These are phyloP conservation scores for Siniperca obscura DNA, from an alignment of 2,797 vertebrate genomes.

Conservation along the genomic window DNA sequence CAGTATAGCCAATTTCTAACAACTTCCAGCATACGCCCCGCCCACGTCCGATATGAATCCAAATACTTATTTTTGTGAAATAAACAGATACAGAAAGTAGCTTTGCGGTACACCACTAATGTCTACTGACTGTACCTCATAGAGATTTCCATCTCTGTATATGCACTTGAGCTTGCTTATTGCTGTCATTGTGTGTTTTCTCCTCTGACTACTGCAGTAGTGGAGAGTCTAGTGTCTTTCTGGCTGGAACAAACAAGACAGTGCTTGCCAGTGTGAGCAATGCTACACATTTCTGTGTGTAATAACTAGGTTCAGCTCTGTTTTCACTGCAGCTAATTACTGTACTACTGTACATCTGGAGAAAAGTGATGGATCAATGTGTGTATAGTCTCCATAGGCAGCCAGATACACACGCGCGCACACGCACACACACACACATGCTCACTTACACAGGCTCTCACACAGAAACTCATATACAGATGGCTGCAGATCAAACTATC, in stretches of 20 bases:
- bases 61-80: not conserved
- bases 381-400: constrained; percentile 32
- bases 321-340: constrained; percentile 66
- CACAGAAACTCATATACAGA: constrained; percentile 53
- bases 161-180: constrained; percentile 13
- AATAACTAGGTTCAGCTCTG: constrained; percentile 52
- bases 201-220: not conserved
- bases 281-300: constrained; percentile 34
- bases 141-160: not conserved
- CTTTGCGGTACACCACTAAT: not conserved
- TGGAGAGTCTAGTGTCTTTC: constrained; percentile 13
- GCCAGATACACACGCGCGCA: constrained; percentile 32
- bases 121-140: not conserved
- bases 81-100: not conserved
- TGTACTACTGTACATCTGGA: constrained; percentile 64
- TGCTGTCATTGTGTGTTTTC: not conserved
- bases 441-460: constrained; percentile 3
- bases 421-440: constrained; percentile 20
- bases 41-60: not conserved
- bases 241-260: constrained; percentile 31
- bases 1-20: not conserved
- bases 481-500: constrained; percentile 61
- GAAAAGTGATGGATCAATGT: constrained; percentile 51
- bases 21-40: not conserved
- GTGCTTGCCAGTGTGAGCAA: constrained; percentile 18